Conservation (phyloP, 2,888 invertebrate species). For the Drosophila engyochracea region DNA sequence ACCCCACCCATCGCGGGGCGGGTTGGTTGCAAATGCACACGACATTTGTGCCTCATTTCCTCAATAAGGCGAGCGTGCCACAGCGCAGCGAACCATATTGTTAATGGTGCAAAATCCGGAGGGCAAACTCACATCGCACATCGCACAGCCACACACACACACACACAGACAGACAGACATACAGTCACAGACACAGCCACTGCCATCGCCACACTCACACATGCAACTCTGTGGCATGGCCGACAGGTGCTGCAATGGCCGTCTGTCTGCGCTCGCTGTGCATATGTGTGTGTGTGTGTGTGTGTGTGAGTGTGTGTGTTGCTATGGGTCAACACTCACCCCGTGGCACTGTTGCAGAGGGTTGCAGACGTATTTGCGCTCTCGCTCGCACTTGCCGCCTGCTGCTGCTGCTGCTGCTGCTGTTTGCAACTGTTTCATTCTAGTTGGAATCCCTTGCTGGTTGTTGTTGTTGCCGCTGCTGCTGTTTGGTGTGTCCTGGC, state of each 20-base stretch:
- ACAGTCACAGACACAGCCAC: background rate
- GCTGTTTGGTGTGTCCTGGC: constrained; percentile 53
- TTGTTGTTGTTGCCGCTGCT: constrained; percentile 44
- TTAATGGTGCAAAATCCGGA: constrained; percentile 81
- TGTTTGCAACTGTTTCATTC: constrained; percentile 71
- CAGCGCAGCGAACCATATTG: constrained; percentile 69
- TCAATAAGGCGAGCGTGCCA: constrained; percentile 60
- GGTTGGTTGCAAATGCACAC: constrained; percentile 22
- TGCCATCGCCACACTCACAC: constrained; percentile 9
- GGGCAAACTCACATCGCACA: constrained; percentile 58
- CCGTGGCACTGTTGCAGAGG: constrained; percentile 42
- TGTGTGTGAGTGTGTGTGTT: constrained; percentile 39
- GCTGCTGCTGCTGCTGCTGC: background rate
- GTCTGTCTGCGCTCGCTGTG: constrained; percentile 50
- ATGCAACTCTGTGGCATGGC: constrained; percentile 62
- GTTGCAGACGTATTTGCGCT: constrained; percentile 47
- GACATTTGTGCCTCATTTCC: constrained; percentile 62
- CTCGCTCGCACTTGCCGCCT: constrained; percentile 34
- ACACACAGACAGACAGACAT: constrained; percentile 11
- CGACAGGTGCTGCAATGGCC: constrained; percentile 81
- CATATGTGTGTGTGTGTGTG: constrained; percentile 11
- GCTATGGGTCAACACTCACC: constrained; percentile 53
- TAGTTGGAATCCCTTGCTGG: constrained; percentile 48
- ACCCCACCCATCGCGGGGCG: background rate
- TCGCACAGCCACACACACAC: too few species aligned